Evolutionary conservation across 2,797 vertebrate genomes (phyloP).

Genomic region (Sebastes itinus): DNA sequence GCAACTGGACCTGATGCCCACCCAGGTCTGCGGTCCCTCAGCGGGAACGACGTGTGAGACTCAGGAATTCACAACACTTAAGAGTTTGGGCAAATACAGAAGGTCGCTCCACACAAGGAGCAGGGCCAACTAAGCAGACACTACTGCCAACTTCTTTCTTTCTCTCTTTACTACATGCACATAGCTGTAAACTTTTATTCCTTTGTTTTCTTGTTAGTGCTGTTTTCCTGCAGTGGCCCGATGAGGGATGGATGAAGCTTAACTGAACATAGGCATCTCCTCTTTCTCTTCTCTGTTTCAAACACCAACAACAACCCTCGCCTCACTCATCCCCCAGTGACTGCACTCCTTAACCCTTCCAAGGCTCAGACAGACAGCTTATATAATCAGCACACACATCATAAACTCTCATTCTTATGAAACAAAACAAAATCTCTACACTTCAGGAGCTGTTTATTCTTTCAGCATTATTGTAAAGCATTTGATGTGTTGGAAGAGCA

Average conservation of each 20-base stretch:
- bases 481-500: background rate
- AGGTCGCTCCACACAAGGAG: slow-evolving; percentile 43
- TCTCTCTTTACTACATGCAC: background rate
- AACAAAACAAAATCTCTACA: background rate
- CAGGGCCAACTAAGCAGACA: slow-evolving; percentile 29
- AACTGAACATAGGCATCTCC: background rate
- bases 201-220: background rate
- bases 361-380: slow-evolving; percentile 23
- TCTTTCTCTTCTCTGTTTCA: background rate
- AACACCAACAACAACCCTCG: background rate
- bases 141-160: slow-evolving; percentile 15
- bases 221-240: background rate
- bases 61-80: slow-evolving; percentile 59
- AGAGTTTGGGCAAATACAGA: slow-evolving; percentile 68
- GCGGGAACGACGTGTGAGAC: slow-evolving; percentile 28
- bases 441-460: background rate
- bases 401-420: slow-evolving; percentile 14
- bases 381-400: slow-evolving; percentile 39
- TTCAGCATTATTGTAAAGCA: background rate
- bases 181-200: slow-evolving; percentile 2
- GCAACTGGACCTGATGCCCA: slow-evolving; percentile 63
- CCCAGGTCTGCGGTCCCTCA: slow-evolving; percentile 55
- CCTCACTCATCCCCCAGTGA: slow-evolving; percentile 36
- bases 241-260: background rate
- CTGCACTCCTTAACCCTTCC: slow-evolving; percentile 44